Evolutionary conservation across 1,140 invertebrate genomes (phyloP), one percentile per base, ranked within the genome.

Genomic region (Drosophila orena): DNA sequence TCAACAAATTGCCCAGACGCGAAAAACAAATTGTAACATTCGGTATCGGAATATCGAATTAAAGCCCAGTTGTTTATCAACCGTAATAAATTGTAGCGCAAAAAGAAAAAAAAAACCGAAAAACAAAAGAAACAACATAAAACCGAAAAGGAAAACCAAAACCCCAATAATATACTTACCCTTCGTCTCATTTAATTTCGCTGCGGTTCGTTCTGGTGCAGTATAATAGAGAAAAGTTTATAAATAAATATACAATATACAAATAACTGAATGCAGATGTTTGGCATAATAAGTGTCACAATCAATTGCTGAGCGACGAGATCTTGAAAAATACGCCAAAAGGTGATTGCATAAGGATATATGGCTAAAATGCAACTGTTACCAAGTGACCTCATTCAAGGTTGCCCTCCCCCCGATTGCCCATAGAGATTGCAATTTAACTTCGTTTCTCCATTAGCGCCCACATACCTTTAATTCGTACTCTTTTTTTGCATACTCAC

Each of bases 291-390:
- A 77, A 55, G 69, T 85, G 83, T 88, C 83, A 86, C 76, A 79
- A 88, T 81, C 79, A 86, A 86, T 79, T 79, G 75, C 53, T 76
- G 69, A 79, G 76, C 59, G 42, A 24, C 42, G 57, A 46, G 52
- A 70, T 62, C 69, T 59, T 59, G 46, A 62, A 66, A 53, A 53
- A 46, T 61, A 54, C 34, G 42, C 38, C 27, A 49, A 72, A 89
- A 83, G 79, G 79, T 89, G 84, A 89, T 89, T 89, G 81, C 76
- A 77, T 89, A 83, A 88, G 80, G 70, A 74, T 74, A 69, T 55
- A 22, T 54, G 22, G 37, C 40, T 54, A 47, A 24, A 37, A 5
- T 17, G n/a, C 11, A 4, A 15, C 27, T 52, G 62, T 72, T 81
- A 62, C 81, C 72, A 79, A 85, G 71, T 88, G 78, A 86, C 78